Base-by-base conservation (phyloP, 1,140 invertebrate species). In the Meloidogyne floridensis region DNA sequence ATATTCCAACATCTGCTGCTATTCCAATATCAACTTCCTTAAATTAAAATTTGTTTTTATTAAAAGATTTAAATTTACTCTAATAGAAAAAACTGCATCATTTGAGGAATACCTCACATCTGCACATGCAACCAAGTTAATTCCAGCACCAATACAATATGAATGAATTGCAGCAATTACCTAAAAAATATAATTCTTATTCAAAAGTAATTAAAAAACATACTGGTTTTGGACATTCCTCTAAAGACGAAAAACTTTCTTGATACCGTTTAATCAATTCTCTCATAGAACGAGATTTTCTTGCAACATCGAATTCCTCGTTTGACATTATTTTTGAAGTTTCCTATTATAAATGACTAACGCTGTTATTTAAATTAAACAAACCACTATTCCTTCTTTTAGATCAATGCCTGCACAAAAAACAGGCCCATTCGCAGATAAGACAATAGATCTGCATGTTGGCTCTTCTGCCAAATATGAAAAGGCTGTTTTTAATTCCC, bases 71-170 rank as follows among this genome's bases (percentile, higher is more conserved):
- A 59, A 7, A 10, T 56, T 32, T n/a, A 80, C 82, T 90, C 92
- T 96, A 8, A 97, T 93, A 92, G 94, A 93, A 90, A 98, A 98
- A 92, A 93, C 96, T 7, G 96, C 94, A 92, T 98, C 95, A 83
- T 93, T 91, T 0, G 95, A 93, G 89, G 94, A 96, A 89, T 96
- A 97, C 81, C 97, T 93, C 85, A 98, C 95, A 92, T 98, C 97
- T 81, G 94, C 93, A 20, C 94, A 93, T 59, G 93, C 93, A 65
- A 96, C 93, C 81, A 98, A 91, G 90, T 96, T 94, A 8, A 97
- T 92, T 8, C 94, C 97, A 13, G 93, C 96, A 0, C 97, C 97
- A 78, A 98, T 93, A 90, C 84, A 85, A 51, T 85, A 86, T 51
- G 80, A 65, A 54, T 84, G 84, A 47, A 84, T 77, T 10, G 83